Evolutionary conservation across 2,797 vertebrate species (phyloP).

Genomic region (Stomatorhinus walkeri): DNA sequence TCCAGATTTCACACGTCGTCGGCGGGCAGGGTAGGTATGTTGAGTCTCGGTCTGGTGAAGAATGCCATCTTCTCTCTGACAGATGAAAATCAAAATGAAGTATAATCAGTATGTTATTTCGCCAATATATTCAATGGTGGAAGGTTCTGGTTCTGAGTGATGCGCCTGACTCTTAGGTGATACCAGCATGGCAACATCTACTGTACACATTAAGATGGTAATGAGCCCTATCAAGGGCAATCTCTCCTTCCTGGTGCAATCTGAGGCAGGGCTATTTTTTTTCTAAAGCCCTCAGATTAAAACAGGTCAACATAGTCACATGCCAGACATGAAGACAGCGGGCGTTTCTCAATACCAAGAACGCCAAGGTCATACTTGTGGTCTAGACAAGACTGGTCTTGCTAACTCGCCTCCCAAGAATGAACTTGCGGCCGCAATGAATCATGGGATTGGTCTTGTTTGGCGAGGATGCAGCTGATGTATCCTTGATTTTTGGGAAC

Average conservation of each 20-base stretch:
- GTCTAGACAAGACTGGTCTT: not conserved
- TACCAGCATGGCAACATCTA: not conserved
- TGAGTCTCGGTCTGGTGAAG: slow-evolving; percentile 96
- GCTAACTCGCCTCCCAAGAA: not conserved
- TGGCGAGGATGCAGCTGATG: not conserved
- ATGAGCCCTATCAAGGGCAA: not conserved
- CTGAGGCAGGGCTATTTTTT: not conserved
- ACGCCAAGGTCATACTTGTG: not conserved
- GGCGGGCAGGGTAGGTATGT: slow-evolving; percentile 91
- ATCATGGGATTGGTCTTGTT: not conserved
- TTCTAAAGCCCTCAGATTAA: not conserved
- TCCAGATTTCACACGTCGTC: slow-evolving; percentile 83
- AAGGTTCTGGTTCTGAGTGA: not conserved
- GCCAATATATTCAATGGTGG: not conserved
- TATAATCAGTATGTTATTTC: not conserved
- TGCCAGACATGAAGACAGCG: not conserved
- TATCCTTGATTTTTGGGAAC: not conserved
- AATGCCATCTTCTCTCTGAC: slow-evolving; percentile 98
- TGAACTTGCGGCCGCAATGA: not conserved
- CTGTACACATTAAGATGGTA: not conserved
- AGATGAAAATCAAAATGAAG: not conserved
- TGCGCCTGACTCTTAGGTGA: not conserved
- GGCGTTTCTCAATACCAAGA: not conserved
- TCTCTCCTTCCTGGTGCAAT: not conserved
- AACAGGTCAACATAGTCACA: not conserved